Conservation (phyloP, 2,113 vertebrate species). For the Campylorhamphus procurvoides region DNA sequence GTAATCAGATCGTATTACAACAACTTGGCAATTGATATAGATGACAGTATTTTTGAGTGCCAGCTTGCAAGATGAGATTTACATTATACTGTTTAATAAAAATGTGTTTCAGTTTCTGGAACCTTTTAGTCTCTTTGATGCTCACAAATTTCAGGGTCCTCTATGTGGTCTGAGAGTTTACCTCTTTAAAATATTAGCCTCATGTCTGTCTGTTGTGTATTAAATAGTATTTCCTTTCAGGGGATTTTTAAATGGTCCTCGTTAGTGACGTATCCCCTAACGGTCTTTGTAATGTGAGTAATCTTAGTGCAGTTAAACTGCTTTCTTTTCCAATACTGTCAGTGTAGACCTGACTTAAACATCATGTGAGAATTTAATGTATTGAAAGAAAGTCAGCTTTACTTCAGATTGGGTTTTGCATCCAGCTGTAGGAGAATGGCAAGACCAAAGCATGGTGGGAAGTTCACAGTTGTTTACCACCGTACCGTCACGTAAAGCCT, state of each 20-base stretch:
- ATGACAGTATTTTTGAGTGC: neutral
- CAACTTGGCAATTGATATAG: neutral
- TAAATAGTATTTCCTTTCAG: neutral
- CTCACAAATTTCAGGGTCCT: neutral
- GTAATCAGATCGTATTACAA: neutral
- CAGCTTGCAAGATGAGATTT: neutral
- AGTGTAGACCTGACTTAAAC: neutral
- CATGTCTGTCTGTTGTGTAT: neutral
- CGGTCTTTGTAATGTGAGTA: neutral
- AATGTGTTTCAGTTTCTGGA: neutral
- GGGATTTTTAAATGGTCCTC: neutral
- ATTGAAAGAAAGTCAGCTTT: neutral
- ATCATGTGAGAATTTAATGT: neutral
- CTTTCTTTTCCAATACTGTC: neutral
- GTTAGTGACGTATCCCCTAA: neutral
- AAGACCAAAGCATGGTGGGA: neutral
- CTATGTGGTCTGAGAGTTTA: neutral
- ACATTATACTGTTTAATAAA: neutral
- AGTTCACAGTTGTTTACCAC: neutral
- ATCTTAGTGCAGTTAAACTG: neutral
- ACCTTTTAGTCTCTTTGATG: neutral
- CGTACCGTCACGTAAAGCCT: neutral
- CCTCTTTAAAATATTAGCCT: neutral
- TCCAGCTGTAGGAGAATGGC: neutral
- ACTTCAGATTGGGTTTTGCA: neutral